These are phyloP conservation scores for Holothuria glaberrima DNA, from an alignment of 35 echinoderm and acorn worm species.

Conservation along the genomic window DNA sequence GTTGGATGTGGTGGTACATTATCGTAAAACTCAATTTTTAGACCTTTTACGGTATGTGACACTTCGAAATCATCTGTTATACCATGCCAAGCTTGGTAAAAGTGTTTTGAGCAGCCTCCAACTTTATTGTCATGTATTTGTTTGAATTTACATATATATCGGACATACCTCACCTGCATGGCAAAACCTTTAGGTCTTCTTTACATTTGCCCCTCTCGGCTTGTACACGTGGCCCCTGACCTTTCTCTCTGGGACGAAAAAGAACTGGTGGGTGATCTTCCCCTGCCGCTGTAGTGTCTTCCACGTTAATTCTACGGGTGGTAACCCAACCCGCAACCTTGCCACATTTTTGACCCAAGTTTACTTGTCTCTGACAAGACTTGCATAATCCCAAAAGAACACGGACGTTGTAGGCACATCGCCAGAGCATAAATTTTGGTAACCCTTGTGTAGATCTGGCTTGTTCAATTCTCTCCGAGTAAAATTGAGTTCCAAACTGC, in stretches of 20 bases:
- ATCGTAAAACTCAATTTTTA: slow-evolving; percentile 16
- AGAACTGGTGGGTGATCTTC: neutral
- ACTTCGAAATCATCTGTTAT: neutral
- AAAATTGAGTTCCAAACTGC: slow-evolving; percentile 33
- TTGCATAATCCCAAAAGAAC: slow-evolving; percentile 28
- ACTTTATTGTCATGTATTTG: neutral
- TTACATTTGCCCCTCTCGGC: neutral
- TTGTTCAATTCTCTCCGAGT: slow-evolving; percentile 5
- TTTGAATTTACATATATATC: neutral
- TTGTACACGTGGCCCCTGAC: neutral
- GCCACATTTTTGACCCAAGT: slow-evolving; percentile 16
- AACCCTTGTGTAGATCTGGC: neutral
- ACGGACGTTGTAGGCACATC: neutral
- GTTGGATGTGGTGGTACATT: neutral
- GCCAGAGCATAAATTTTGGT: slow-evolving; percentile 2
- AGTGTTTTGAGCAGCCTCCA: slow-evolving; percentile 9
- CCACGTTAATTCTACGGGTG: neutral
- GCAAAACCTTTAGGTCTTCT: neutral
- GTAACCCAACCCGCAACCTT: neutral
- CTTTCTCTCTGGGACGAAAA: neutral
- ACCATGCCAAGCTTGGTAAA: neutral
- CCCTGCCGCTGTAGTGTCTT: neutral
- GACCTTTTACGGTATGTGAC: neutral
- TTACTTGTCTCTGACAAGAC: neutral
- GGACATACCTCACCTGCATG: slow-evolving; percentile 18